Evolutionary conservation across 2,797 vertebrate genomes (phyloP).

Genomic region (Siniperca obscura): DNA sequence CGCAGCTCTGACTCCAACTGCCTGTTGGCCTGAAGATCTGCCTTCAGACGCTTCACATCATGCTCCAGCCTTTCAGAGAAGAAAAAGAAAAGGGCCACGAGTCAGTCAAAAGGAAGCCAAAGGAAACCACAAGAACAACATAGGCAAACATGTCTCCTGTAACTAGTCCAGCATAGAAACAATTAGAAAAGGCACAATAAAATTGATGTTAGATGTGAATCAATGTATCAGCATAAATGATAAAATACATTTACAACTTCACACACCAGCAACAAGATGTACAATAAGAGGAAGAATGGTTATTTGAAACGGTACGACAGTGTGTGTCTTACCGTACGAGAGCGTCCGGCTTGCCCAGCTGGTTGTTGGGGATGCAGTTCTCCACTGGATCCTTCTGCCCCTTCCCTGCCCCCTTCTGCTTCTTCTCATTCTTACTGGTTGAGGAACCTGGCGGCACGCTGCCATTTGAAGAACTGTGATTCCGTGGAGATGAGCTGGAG

Average conservation of each 20-base stretch:
- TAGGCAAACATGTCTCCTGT: not conserved
- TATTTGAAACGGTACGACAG: not conserved
- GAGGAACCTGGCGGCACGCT: conserved; percentile 89
- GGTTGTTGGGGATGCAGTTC: conserved; percentile 98
- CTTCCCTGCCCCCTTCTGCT: conserved; percentile 94
- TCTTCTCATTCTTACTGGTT: conserved; percentile 92
- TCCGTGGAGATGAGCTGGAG: conserved; percentile 93
- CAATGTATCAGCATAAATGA: too few species aligned
- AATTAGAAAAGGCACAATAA: not conserved
- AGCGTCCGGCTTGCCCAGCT: conserved; percentile 95
- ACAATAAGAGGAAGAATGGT: not conserved
- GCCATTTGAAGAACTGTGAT: conserved; percentile 93
- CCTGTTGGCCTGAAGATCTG: conserved; percentile 96
- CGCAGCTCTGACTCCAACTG: conserved; percentile 96
- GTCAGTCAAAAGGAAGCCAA: not conserved
- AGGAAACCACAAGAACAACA: not conserved
- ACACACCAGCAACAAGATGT: not conserved
- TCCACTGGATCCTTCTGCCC: conserved; percentile 95
- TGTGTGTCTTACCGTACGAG: conserved; percentile 90
- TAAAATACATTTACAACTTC: not conserved
- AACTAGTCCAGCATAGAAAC: not conserved
- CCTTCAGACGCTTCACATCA: conserved; percentile 98
- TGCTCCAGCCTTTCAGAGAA: conserved; percentile 91
- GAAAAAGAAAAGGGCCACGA: not conserved
- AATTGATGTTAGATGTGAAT: not conserved